Conservation (phyloP, 2,113 vertebrate genomes). For the Spea multiplicata region DNA sequence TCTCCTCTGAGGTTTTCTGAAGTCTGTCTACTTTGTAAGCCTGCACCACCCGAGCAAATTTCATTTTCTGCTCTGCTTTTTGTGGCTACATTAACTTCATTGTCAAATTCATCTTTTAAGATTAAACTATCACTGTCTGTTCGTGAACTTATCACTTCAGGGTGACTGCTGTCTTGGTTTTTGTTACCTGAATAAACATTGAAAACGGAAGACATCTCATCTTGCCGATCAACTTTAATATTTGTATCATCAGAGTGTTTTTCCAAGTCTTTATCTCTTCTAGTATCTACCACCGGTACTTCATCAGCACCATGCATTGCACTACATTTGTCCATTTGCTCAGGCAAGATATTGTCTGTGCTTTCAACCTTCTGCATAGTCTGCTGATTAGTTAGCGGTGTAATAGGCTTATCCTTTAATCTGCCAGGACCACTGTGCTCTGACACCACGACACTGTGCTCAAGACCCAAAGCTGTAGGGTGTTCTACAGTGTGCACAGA, state of each 20-base stretch:
- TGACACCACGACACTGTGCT: conserved; percentile 1
- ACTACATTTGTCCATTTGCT: conserved; percentile 11
- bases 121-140: not conserved
- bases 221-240: not conserved
- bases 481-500: not conserved
- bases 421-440: conserved; percentile 11
- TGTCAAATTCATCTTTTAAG: not conserved
- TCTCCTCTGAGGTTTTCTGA: not conserved
- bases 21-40: not conserved
- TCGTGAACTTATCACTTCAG: not conserved
- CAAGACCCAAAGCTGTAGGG: not conserved
- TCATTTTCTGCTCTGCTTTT: not conserved
- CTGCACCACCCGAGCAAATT: not conserved
- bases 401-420: conserved; percentile 19
- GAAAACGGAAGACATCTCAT: not conserved
- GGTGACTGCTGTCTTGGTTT: not conserved
- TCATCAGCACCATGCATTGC: not conserved
- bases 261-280: not conserved
- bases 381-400: conserved; percentile 5
- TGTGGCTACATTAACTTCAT: no score
- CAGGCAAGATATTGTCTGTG: not conserved
- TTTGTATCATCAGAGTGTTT: not conserved
- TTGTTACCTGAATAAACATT: not conserved
- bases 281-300: not conserved
- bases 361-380: not conserved